Evolutionary conservation across 2,888 invertebrate genomes (phyloP), one percentile per base, ranked within the genome.

Genomic region (Argynnis bischoffii): DNA sequence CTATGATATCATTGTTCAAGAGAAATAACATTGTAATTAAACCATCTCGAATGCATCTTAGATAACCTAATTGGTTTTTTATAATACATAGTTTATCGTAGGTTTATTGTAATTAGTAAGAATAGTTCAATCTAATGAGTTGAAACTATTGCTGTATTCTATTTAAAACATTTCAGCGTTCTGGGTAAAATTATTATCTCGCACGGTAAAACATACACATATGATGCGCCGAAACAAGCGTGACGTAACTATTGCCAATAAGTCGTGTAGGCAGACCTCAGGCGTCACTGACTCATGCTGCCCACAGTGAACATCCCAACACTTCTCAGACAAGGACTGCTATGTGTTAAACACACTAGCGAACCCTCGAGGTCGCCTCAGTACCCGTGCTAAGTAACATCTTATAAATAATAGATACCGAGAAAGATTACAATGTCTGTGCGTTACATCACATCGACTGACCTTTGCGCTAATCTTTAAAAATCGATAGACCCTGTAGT

Each of bases 261-360:
- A 18, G 54, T 53, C 35, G 59, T 57, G 16, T 59, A 46, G 14
- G 31, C 51, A 64, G 47, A 21, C 14, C n/a, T 53, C 60, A 66
- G 67, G 61, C 55, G 16, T 41, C 66, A 55, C 55, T 57, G 64
- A 66, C 35, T 63, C 64, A 64, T 41, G 54, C 60, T 46, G 46
- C 67, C 60, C 66, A 64, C 66, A 48, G 13, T 41, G 35, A 41
- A 41, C 53, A 53, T 47, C 18, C 13, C 35, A n/a, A 15, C 61
- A 15, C 16, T 18, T 14, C 50, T 53, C 6, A 61, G 53, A 53
- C 61, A 61, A 61, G 61, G 53, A 41, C 35, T 16, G 2, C 14
- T 6, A 8, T 21, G 16, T 13, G 41, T 21, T 51, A 53, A 15
- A 41, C n/a, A 11, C 3, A 53, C 15, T 6, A 18, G 14, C 18